Base-by-base conservation (phyloP, 2,888 invertebrate species). In the Fabriciana adippe region DNA sequence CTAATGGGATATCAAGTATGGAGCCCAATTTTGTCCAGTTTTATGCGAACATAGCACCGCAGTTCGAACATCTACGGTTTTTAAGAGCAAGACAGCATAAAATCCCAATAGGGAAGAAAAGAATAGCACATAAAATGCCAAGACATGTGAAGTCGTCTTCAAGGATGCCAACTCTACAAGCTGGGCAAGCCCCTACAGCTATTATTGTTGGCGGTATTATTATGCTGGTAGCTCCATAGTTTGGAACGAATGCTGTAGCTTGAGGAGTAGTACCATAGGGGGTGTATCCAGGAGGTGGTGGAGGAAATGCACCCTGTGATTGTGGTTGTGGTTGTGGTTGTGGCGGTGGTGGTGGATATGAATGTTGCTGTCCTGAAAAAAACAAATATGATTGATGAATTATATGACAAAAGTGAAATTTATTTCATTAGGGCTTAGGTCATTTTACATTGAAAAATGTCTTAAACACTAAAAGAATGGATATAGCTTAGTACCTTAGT, bases 81-180 rank as follows among this genome's bases (percentile, higher is more conserved):
- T 96, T 96, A 85, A 97, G 93, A 47, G 96, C 94, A 61, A 98
- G 92, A 83, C 98, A 98, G 83, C 97, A 98, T 11, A 98, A 87
- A 71, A 98, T 95, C 47, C 98, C 98, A 50, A 97, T 63, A 0
- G 98, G 98, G 81, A 98, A 98, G 87, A 96, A 97, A 45, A 96
- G 89, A 71, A 97, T 96, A 21, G 97, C 97, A 87, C 97, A 97
- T 66, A 96, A 89, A 15, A 98, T 93, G 67, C 97, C 98, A 55
- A 97, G 92, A 78, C 96, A 96, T 0, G 97, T 96, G 85, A 96
- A 98, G 81, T 97, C 97, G 77, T 97, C 97, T 88, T 97, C 97
- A 54, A 98, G 89, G 35, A 97, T 94, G 16, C 98, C 98, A 69
- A 97, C 97, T 75, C 97, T 93, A 81, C 98, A 98, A 1, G 97